Conservation (phyloP, 2,113 vertebrate species). For the Psittacula cyanocephala region DNA sequence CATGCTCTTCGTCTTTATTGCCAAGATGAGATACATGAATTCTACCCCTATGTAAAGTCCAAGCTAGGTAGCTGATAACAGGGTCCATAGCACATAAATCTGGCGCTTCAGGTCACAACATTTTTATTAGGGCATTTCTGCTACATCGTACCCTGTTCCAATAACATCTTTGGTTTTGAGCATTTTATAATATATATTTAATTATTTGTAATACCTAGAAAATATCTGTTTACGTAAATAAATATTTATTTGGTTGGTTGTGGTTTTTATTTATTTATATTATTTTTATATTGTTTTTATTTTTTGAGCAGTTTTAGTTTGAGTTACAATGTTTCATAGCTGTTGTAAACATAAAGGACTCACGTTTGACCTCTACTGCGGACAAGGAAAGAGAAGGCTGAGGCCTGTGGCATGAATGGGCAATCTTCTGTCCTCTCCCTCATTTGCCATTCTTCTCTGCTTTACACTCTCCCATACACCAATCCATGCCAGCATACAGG, state of each 20-base stretch:
- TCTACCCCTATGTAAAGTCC: background rate
- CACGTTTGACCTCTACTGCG: background rate
- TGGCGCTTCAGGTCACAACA: background rate
- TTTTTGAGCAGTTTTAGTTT: background rate
- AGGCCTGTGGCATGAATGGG: background rate
- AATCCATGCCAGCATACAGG: background rate
- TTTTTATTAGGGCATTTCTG: background rate
- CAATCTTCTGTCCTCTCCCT: background rate
- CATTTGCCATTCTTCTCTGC: background rate
- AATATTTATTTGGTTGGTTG: background rate
- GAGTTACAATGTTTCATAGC: background rate
- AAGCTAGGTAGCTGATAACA: background rate
- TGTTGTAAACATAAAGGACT: background rate
- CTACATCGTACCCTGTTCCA: background rate
- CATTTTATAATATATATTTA: background rate
- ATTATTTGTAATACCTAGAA: background rate
- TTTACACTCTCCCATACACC: background rate
- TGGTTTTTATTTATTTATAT: background rate
- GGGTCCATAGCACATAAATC: background rate
- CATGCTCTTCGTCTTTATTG: rapidly evolving
- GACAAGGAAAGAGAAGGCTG: rapidly evolving
- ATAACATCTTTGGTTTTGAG: background rate
- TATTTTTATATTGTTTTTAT: too few relatives aligned
- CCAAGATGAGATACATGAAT: background rate
- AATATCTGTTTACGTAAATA: too few relatives aligned